Evolutionary conservation across 2,888 invertebrate species (phyloP), one percentile per base, ranked within the genome.

Genomic region (Clanis bilineata): DNA sequence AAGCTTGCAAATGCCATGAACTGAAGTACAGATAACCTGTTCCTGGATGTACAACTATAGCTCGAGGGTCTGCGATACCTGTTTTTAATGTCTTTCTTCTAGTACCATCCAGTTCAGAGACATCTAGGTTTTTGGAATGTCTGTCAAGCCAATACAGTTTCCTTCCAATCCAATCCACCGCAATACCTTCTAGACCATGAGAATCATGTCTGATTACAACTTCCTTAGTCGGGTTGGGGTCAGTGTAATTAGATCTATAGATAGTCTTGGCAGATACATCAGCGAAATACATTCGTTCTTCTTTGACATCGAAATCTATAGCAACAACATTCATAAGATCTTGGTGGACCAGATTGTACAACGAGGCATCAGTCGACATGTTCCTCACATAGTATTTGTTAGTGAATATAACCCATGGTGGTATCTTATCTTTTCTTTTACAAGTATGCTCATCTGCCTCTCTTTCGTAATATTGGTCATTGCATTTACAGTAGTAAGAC

Each of bases 321-420:
- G 99, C 98, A 0, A 99, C 99, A 0, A 98, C 98, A 80, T 99
- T 99, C 93, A 98, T 96, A 22, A 99, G 94, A 79, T 99, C 99
- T 84, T 98, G 98, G 76, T 98, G 97, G 74, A 98, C 95, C 15
- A 98, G 93, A 74, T 95, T 96, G 81, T 98, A 98, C 9, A 94
- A 91, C 3, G 94, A 90, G 0, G 98, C 99, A 80, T 99, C 98
- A 0, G 95, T 93, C 0, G 98, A 97, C 95, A 99, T 97, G 77
- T 99, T 98, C 58, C 99, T 93, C 1, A 99, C 96, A 85, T 99
- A 99, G 85, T 99, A 99, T 77, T 98, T 98, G 82, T 99, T 99
- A 12, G 98, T 98, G 81, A 99, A 98, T 58, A 99, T 94, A 15
- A 98, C 86, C 97, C 98, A 99, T 0, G 98, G 97, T 32, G 94